These are phyloP conservation scores for Zelleria hepariella DNA, from an alignment of 2,888 invertebrate genomes.

Conservation along the genomic window DNA sequence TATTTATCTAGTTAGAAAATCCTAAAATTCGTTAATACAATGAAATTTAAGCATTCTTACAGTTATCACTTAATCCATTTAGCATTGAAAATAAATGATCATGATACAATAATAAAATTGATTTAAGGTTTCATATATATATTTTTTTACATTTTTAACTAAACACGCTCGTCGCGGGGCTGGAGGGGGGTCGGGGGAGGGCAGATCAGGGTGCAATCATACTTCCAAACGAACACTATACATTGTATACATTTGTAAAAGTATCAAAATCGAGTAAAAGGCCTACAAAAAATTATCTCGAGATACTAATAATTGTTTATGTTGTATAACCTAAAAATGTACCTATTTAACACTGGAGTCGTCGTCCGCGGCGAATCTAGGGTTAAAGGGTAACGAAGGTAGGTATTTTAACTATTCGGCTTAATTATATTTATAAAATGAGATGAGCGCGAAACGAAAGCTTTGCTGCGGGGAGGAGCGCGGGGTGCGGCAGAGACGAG, in stretches of 20 bases:
- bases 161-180: constrained; percentile 50
- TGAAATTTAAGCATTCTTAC: constrained; percentile 68
- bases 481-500: constrained; percentile 4
- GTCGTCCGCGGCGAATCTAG: constrained; percentile 32
- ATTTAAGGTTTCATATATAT: constrained; percentile 47
- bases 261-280: constrained; percentile 73
- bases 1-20: constrained; percentile 60
- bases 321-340: constrained; percentile 67
- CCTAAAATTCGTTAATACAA: constrained; percentile 62
- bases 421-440: constrained; percentile 66
- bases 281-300: constrained; percentile 72
- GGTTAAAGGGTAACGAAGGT: constrained; percentile 49
- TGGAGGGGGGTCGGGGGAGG: constrained; percentile 30
- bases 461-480: constrained; percentile 28
- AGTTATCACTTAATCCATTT: constrained; percentile 63
- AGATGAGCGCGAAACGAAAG: constrained; percentile 66
- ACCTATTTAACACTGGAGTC: constrained; percentile 51
- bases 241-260: constrained; percentile 73
- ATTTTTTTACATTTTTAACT: constrained; percentile 63
- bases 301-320: constrained; percentile 69
- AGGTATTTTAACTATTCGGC: constrained; percentile 65
- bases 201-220: constrained; percentile 55
- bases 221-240: constrained; percentile 69
- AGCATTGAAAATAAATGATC: constrained; percentile 64
- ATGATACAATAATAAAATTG: constrained; percentile 63